These are phyloP conservation scores for Centrocercus urophasianus DNA, from an alignment of 2,113 vertebrate genomes.

Conservation along the genomic window DNA sequence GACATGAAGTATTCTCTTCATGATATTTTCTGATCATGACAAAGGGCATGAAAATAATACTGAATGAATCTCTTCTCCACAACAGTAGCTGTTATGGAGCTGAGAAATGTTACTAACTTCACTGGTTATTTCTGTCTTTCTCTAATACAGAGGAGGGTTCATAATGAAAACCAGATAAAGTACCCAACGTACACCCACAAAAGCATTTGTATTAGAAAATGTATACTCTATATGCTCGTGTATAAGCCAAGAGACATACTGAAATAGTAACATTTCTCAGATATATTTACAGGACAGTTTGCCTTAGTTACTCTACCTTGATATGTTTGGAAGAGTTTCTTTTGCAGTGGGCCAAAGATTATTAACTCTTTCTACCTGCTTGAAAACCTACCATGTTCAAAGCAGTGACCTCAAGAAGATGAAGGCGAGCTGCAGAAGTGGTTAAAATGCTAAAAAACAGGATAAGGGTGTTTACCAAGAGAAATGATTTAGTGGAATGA, in stretches of 20 bases:
- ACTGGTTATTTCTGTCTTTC: background rate
- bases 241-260: background rate
- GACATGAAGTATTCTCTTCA: background rate
- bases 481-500: background rate
- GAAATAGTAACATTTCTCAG: background rate
- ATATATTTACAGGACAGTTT: background rate
- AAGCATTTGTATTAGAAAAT: background rate
- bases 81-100: background rate
- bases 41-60: background rate
- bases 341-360: background rate
- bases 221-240: background rate
- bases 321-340: background rate
- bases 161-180: constrained; percentile 2
- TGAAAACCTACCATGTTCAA: background rate
- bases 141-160: background rate
- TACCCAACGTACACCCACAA: background rate
- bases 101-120: background rate
- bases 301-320: background rate
- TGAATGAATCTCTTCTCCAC: background rate
- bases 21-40: background rate
- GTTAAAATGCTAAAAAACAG: background rate
- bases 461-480: background rate
- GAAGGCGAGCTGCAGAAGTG: background rate
- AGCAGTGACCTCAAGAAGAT: background rate
- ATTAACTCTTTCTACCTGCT: background rate